Evolutionary conservation across 1,140 invertebrate genomes (phyloP), one percentile per base, ranked within the genome.

Genomic region (Rhopalosiphum maidis): DNA sequence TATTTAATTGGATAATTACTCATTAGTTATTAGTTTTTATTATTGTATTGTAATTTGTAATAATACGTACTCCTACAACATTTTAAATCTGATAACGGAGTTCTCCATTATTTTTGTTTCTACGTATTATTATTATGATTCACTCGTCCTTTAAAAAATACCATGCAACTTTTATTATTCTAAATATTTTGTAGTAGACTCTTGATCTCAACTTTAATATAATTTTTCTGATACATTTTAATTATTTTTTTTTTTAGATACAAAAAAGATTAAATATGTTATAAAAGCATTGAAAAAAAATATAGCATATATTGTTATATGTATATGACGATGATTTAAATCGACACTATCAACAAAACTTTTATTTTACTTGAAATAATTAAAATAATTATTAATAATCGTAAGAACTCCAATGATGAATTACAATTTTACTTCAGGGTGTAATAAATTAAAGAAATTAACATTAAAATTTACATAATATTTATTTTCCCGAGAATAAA

Each of bases 391-490:
- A 77, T 77, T 77, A 77, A 77, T n/a, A 77, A n/a, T 18, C 30
- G 23, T n/a, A n/a, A 30, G 0, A n/a, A 77, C 60, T 18, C 15
- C 60, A 77, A n/a, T 77, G 30, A 77, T 77, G 30, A n/a, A 77
- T 77, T 77, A n/a, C 60, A 21, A 77, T 77, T n/a, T 35, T 77
- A 77, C 60, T n/a, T 30, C 30, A 77, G n/a, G n/a, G 15, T 77
- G 15, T n/a, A 77, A n/a, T n/a, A 77, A 77, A n/a, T 77, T 77
- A 77, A 77, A 77, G 30, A 77, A 77, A n/a, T 77, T 77, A n/a
- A n/a, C 15, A 77, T 77, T 77, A n/a, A 77, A 77, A 77, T 77
- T 77, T 77, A 77, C 60, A 77, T 77, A 77, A 77, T 77, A 77
- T 77, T 77, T 77, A 77, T n/a, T 77, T n/a, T n/a, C 30, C n/a